These are phyloP conservation scores for Drosophila tropicalis DNA, from an alignment of 1,140 invertebrate species.

Conservation along the genomic window DNA sequence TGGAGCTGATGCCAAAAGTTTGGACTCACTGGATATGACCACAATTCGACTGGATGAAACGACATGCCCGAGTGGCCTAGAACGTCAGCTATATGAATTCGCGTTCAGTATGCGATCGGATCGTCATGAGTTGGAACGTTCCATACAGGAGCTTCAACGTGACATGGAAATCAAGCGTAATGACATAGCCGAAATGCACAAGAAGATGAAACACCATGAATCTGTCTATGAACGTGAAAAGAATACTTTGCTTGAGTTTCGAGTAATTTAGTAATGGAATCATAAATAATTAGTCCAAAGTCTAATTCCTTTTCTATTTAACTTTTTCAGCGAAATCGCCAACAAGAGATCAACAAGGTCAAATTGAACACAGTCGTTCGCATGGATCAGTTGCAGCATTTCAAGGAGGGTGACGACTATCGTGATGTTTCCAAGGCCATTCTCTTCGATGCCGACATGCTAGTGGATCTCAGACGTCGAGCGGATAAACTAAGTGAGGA, in stretches of 20 bases:
- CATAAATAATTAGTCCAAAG: background rate
- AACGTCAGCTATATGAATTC: slow-evolving; percentile 87
- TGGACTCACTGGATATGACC: slow-evolving; percentile 86
- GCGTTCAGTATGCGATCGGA: slow-evolving; percentile 86
- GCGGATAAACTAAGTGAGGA: slow-evolving; percentile 88
- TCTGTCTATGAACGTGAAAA: slow-evolving; percentile 66
- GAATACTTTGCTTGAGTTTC: slow-evolving; percentile 59
- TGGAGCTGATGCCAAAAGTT: slow-evolving; percentile 85
- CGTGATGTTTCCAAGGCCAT: slow-evolving; percentile 86
- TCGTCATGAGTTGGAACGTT: slow-evolving; percentile 84
- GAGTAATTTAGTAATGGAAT: slow-evolving; percentile 38
- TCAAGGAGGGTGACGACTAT: slow-evolving; percentile 83
- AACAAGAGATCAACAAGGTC: slow-evolving; percentile 88
- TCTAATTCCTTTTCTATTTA: background rate
- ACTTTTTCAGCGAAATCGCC: slow-evolving; percentile 86
- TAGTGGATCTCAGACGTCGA: slow-evolving; percentile 85
- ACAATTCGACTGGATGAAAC: slow-evolving; percentile 88
- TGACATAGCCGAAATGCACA: slow-evolving; percentile 70
- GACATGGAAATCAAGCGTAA: slow-evolving; percentile 83
- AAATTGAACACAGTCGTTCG: slow-evolving; percentile 86
- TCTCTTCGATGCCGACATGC: slow-evolving; percentile 86
- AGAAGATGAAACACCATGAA: slow-evolving; percentile 68
- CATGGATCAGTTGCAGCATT: slow-evolving; percentile 87
- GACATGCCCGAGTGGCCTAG: slow-evolving; percentile 90
- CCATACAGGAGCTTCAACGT: slow-evolving; percentile 82